phyloP scores from a whole-genome alignment of 2,797 vertebrate species.

The Staurois parvus region DNA sequence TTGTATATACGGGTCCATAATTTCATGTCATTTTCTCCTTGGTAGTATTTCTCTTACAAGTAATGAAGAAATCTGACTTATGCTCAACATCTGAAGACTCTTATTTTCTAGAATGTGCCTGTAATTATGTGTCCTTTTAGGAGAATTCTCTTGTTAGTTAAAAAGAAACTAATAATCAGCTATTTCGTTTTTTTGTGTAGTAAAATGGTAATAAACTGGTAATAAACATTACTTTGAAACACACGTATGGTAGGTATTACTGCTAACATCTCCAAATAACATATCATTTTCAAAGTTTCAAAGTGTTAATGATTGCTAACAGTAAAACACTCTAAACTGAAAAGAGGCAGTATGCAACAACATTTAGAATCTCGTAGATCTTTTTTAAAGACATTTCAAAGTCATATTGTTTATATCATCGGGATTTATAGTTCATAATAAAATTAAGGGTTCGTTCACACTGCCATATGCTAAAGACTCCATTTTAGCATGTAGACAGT shows the following conservation, averaged over 20 bases:
- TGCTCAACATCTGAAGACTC: neutral
- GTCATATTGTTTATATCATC: neutral
- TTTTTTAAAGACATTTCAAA: neutral
- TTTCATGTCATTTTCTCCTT: neutral
- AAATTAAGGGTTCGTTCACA: no score
- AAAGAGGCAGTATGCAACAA: neutral
- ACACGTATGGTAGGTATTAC: neutral
- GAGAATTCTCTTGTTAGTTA: neutral
- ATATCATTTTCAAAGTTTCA: conserved; percentile 1
- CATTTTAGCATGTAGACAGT: no score
- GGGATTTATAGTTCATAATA: neutral
- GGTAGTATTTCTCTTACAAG: neutral
- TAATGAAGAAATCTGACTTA: neutral
- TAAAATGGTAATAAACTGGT: neutral
- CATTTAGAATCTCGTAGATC: neutral
- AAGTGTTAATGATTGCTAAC: conserved; percentile 2
- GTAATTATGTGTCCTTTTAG: neutral
- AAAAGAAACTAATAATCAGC: neutral
- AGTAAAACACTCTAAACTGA: neutral
- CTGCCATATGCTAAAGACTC: no score
- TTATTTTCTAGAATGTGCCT: neutral
- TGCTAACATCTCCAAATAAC: neutral
- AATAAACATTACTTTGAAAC: conserved; percentile 4
- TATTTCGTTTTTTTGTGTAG: neutral
- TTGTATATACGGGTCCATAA: neutral